Evolutionary conservation across 2,888 invertebrate species (phyloP).

Genomic region (Heliconius hortense): DNA sequence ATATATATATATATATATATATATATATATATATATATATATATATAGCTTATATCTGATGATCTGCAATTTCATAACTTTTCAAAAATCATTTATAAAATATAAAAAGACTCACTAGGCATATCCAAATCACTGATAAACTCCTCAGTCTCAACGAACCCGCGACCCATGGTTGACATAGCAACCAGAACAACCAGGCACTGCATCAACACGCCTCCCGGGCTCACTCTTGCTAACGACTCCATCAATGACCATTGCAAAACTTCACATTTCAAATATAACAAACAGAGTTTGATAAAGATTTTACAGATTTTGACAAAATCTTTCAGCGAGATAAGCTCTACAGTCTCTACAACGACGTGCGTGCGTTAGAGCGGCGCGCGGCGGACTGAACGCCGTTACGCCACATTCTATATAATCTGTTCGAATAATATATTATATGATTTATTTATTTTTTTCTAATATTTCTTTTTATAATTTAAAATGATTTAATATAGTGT

Average conservation of each 20-base stretch:
- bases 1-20: too few species aligned
- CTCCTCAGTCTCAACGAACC: conserved; percentile 77
- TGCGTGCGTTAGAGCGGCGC: conserved; percentile 33
- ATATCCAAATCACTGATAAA: conserved; percentile 82
- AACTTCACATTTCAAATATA: conserved; percentile 30
- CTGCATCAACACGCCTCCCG: conserved; percentile 40
- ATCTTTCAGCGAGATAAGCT: conserved; percentile 5
- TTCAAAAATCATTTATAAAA: not conserved
- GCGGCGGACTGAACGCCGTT: conserved; percentile 34
- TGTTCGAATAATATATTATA: not conserved
- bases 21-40: too few species aligned
- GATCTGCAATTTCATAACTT: too few species aligned
- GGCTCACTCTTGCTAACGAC: conserved; percentile 28
- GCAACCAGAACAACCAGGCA: conserved; percentile 48
- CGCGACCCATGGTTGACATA: conserved; percentile 63
- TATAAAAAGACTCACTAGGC: conserved; percentile 69
- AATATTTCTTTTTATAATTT: not conserved
- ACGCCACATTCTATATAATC: conserved; percentile 5
- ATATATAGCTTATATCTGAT: not conserved
- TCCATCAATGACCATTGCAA: conserved; percentile 31
- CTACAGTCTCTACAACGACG: conserved; percentile 17
- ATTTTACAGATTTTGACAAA: not conserved
- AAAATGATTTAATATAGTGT: too few species aligned
- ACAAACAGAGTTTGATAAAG: not conserved
- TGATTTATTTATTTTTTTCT: too few species aligned